Percentiles rank a stretch among this genome's conserved stretches.
These are phyloP conservation scores for Serripes groenlandicus DNA, from an alignment of 2,888 invertebrate genomes.

Conservation along the genomic window DNA sequence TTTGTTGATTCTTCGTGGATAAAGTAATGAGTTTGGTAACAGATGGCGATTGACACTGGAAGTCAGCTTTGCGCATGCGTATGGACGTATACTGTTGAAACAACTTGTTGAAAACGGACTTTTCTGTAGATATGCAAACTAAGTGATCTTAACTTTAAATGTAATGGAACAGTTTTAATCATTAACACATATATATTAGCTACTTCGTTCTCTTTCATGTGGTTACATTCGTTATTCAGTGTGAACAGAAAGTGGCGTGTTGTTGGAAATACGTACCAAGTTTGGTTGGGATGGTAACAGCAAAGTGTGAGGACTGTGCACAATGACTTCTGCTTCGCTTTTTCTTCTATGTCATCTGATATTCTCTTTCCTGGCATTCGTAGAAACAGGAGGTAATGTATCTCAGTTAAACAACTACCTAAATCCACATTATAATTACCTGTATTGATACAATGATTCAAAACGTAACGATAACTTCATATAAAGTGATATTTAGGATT, in stretches of 20 bases:
- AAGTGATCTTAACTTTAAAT: background rate
- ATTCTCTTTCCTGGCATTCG: background rate
- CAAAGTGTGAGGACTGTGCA: background rate
- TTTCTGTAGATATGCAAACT: too few relatives aligned
- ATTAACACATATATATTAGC: background rate
- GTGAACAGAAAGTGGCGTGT: background rate
- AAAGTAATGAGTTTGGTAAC: conserved; percentile 18
- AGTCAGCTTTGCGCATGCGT: background rate
- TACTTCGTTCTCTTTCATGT: background rate
- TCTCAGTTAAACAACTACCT: too few relatives aligned
- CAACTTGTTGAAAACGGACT: too few relatives aligned
- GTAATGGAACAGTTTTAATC: background rate
- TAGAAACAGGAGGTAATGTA: too few relatives aligned
- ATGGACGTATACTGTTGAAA: background rate
- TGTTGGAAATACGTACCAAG: too few relatives aligned
- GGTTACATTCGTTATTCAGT: too few relatives aligned
- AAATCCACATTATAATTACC: too few relatives aligned
- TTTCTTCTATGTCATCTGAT: background rate
- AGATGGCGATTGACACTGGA: conserved; percentile 3
- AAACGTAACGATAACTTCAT: too few relatives aligned
- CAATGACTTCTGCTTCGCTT: conserved; percentile 6
- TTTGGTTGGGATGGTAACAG: conserved; percentile 1
- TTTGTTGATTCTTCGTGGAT: background rate
- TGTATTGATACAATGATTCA: too few relatives aligned
- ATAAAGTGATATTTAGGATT: too few relatives aligned